phyloP scores from a whole-genome alignment of 2,113 vertebrate genomes.

The Turdus rufiventris region DNA sequence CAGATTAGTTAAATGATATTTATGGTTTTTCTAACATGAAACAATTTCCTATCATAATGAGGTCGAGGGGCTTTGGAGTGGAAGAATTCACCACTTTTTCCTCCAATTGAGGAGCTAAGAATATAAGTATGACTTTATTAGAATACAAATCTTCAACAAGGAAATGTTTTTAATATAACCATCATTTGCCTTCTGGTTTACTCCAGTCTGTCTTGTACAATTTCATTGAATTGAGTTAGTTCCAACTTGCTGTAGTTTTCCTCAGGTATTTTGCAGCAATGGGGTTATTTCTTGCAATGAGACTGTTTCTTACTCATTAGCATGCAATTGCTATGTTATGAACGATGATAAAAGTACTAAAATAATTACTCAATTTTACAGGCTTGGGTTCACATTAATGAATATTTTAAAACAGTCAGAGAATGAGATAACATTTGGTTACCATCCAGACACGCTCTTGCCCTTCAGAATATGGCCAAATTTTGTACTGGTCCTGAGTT shows the following conservation, averaged over 20 bases:
- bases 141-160: neutral
- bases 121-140: neutral
- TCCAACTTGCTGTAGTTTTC: neutral
- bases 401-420: slow-evolving; percentile 32
- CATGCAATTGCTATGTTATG: neutral
- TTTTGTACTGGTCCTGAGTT: neutral
- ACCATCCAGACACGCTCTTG: neutral
- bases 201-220: neutral
- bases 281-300: neutral
- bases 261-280: neutral
- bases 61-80: neutral
- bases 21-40: neutral
- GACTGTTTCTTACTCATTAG: neutral
- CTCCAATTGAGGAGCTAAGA: neutral
- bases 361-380: slow-evolving; percentile 24
- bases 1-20: neutral
- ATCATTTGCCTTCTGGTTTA: neutral
- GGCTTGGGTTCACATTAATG: neutral
- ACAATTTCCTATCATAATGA: neutral
- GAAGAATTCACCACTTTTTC: neutral
- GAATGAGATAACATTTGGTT: slow-evolving; percentile 41
- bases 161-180: neutral
- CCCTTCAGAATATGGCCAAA: neutral
- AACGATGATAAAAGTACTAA: neutral
- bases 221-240: neutral